Conservation (phyloP, 1,140 invertebrate species). For the Dicyema japonicum region DNA sequence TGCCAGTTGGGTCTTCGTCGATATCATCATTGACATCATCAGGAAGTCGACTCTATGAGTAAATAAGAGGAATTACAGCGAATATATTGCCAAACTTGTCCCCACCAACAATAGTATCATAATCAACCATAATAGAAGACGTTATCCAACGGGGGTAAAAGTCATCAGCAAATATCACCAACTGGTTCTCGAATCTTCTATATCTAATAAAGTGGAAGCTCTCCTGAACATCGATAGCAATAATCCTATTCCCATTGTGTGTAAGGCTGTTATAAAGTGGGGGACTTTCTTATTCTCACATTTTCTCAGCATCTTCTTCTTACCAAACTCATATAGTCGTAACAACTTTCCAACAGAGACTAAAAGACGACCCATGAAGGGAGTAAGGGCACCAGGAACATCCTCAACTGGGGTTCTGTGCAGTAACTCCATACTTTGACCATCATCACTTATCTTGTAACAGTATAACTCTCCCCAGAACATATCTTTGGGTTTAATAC, state of each 20-base stretch:
- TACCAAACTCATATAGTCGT: slow-evolving; percentile 73
- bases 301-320: slow-evolving; percentile 72
- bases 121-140: slow-evolving; percentile 59
- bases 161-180: slow-evolving; percentile 90
- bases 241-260: slow-evolving; percentile 59
- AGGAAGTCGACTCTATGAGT: slow-evolving; percentile 36
- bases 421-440: slow-evolving; percentile 46
- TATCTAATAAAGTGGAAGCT: slow-evolving; percentile 80
- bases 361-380: slow-evolving; percentile 46
- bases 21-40: slow-evolving; percentile 70
- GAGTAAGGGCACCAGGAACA: slow-evolving; percentile 23
- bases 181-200: slow-evolving; percentile 67
- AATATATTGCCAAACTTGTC: slow-evolving; percentile 96
- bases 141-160: slow-evolving; percentile 82
- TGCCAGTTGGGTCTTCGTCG: slow-evolving; percentile 89
- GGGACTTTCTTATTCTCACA: slow-evolving; percentile 95
- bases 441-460: slow-evolving; percentile 32
- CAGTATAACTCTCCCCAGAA: slow-evolving; percentile 48
- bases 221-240: slow-evolving; percentile 76
- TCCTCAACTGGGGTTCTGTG: slow-evolving; percentile 79
- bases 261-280: slow-evolving; percentile 61
- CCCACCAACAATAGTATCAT: slow-evolving; percentile 65
- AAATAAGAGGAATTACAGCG: slow-evolving; percentile 28
- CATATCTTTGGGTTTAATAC: slow-evolving; percentile 48
- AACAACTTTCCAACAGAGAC: slow-evolving; percentile 64